A percentile compares a stretch with the other conserved stretches of the same genome.
These are phyloP conservation scores for Callopanchax toddi DNA, from an alignment of 2,113 vertebrate species.

Conservation along the genomic window DNA sequence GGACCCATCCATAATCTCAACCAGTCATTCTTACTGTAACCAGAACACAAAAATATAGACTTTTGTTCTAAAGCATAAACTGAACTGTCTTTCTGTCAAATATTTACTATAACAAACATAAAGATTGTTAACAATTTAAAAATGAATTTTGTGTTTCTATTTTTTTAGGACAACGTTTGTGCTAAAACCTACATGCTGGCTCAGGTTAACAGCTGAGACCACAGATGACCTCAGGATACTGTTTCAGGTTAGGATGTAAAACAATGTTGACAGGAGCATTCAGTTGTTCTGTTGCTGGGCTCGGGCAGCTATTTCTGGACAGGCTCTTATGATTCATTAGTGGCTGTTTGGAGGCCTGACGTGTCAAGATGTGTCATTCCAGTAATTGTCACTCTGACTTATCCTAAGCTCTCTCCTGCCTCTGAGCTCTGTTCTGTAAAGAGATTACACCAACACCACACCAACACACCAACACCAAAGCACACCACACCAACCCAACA, in stretches of 20 bases:
- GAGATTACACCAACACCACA: conserved; percentile 20
- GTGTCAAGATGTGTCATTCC: conserved; percentile 62
- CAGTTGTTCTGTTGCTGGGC: conserved; percentile 22
- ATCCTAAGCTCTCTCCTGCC: conserved; percentile 36
- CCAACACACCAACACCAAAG: too few species aligned
- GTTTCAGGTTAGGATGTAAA: conserved; percentile 14
- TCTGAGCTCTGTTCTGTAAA: conserved; percentile 37
- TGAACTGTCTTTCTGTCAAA: too few species aligned
- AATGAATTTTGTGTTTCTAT: too few species aligned
- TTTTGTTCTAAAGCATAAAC: too few species aligned
- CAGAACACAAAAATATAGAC: too few species aligned
- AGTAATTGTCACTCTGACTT: conserved; percentile 67
- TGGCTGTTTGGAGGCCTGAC: conserved; percentile 52
- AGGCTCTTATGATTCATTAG: conserved; percentile 60
- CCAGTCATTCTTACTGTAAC: too few species aligned
- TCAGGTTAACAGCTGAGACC: conserved; percentile 11
- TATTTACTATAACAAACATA: too few species aligned
- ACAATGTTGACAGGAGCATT: conserved; percentile 11
- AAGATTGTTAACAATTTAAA: too few species aligned
- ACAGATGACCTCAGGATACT: background rate
- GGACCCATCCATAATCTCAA: too few species aligned
- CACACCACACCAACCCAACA: too few species aligned
- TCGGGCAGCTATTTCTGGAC: conserved; percentile 63
- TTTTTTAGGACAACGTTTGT: too few species aligned
- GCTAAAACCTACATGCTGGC: background rate